Percentiles rank a stretch among this genome's conserved stretches.
Conservation (phyloP, 2,888 invertebrate genomes). For the Gymnosoma rotundatum region DNA sequence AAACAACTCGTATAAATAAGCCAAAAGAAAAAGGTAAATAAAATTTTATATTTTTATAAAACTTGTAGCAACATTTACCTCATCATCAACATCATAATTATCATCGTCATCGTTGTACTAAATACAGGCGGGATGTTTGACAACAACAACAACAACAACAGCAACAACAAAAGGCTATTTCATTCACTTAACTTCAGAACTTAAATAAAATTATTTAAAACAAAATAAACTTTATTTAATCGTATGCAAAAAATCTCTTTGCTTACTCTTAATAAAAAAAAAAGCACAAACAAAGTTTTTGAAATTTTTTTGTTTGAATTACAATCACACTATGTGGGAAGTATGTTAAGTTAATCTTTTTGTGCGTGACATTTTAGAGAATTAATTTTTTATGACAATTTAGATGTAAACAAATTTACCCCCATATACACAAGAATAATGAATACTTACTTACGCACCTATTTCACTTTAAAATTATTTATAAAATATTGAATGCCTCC, state of each 20-base stretch:
- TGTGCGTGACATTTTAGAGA: constrained; percentile 44
- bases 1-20: constrained; percentile 16
- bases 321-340: constrained; percentile 34
- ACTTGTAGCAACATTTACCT: constrained; percentile 56
- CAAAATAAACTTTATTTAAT: constrained; percentile 54
- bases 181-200: constrained; percentile 41
- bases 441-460: neutral
- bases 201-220: constrained; percentile 54
- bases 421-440: no score
- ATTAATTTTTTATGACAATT: neutral
- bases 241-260: constrained; percentile 46
- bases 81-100: constrained; percentile 47
- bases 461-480: neutral
- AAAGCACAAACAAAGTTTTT: neutral
- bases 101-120: constrained; percentile 27
- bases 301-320: constrained; percentile 27
- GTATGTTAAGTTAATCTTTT: constrained; percentile 42
- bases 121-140: constrained; percentile 45
- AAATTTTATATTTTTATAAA: constrained; percentile 50
- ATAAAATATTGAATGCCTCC: no score
- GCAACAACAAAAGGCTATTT: constrained; percentile 42
- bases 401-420: no score
- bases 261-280: constrained; percentile 27
- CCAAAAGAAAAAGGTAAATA: constrained; percentile 12
- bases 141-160: constrained; percentile 10